These are phyloP conservation scores for Drosophila paracracens DNA, from an alignment of 2,888 invertebrate species.

Conservation along the genomic window DNA sequence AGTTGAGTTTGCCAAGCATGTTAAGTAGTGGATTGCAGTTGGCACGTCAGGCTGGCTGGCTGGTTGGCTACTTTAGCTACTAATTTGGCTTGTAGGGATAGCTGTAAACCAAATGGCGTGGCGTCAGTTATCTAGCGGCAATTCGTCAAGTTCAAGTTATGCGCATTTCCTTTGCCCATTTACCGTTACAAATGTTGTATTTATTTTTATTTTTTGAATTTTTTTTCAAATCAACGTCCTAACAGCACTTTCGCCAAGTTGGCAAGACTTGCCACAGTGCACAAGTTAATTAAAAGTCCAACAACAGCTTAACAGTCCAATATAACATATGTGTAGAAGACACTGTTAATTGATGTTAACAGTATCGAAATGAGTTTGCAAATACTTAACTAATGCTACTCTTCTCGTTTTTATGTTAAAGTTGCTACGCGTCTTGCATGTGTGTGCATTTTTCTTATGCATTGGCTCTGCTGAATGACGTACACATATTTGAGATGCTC, in stretches of 20 bases:
- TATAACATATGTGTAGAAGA: not conserved
- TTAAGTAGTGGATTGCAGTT: conserved; percentile 44
- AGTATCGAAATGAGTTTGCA: not conserved
- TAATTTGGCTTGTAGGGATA: conserved; percentile 29
- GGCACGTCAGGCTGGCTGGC: conserved; percentile 36
- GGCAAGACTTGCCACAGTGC: conserved; percentile 13
- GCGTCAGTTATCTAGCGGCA: conserved; percentile 45
- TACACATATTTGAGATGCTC: conserved; percentile 1
- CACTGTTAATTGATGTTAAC: not conserved
- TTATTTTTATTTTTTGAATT: conserved; percentile 4
- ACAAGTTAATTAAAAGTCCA: conserved; percentile 14
- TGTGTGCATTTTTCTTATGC: not conserved
- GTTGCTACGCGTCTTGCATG: not conserved
- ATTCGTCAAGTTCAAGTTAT: conserved; percentile 71
- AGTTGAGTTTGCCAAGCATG: conserved; percentile 60
- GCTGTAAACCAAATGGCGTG: conserved; percentile 59
- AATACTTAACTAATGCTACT: not conserved
- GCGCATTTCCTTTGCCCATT: conserved; percentile 75
- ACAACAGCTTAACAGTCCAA: conserved; percentile 4
- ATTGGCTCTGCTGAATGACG: not conserved
- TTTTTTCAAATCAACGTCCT: conserved; percentile 48
- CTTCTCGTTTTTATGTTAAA: not conserved
- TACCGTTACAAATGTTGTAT: conserved; percentile 61
- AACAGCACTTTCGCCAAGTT: conserved; percentile 62
- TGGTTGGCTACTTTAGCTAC: conserved; percentile 4